Evolutionary conservation across 2,113 vertebrate genomes (phyloP), one percentile per base, ranked within the genome.

Genomic region (Cettia cetti): DNA sequence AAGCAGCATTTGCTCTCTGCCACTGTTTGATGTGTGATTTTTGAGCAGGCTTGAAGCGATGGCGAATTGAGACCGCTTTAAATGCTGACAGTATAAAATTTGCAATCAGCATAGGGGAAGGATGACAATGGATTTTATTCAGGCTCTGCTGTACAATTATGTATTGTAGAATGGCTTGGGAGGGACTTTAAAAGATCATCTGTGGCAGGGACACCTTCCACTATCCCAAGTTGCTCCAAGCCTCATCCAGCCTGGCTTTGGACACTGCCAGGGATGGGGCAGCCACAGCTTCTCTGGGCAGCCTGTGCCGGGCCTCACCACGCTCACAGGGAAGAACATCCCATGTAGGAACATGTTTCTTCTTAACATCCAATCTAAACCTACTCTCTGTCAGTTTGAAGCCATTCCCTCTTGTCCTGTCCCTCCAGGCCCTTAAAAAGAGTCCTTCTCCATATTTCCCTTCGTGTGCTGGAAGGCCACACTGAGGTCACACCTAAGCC

Each of bases 191-290:
- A 37, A 31, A n/a, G n/a, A n/a, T n/a, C 44, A 24, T n/a, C n/a
- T n/a, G n/a, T 28, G 30, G 14, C 33, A 75, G 45, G 45, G 39
- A 40, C 24, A 15, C 16, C 0, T 47, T 27, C 1, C 24, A 10
- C 28, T 15, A 0, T 4, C 2, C 7, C 78, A 60, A 28, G 24
- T 1, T 21, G 24, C n/a, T 53, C 53, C 2, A 0, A 17, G 61
- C n/a, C 4, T 21, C 6, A 4, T 53, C 21, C 47, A 35, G 0
- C n/a, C 16, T 47, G 7, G 1, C 5, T 6, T 60, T 40, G 53
- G 10, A 19, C n/a, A 13, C 3, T 60, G 6, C 37, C 53, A 89
- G n/a, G n/a, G 16, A n/a, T 60, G 60, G 23, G 3, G 1, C 44
- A 74, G 0, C 23, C 53, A 30, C 52, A 21, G 4, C 47, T 61